A percentile compares a stretch with the other conserved stretches of the same genome.
Evolutionary conservation across 2,888 invertebrate genomes (phyloP).

Genomic region (Drosophila meridionalis): DNA sequence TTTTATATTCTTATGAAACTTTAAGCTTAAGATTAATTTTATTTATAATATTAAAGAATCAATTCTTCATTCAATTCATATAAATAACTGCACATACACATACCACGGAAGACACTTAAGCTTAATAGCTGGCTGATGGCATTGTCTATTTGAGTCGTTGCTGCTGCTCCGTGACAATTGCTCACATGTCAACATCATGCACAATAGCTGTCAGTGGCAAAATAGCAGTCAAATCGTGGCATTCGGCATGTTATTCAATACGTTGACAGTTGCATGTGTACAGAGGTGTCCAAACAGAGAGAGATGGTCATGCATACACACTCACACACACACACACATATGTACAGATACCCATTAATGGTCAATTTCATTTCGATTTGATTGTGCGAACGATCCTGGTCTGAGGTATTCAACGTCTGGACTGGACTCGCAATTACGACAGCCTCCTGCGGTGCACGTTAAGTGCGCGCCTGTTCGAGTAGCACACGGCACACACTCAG

Average conservation of each 20-base stretch:
- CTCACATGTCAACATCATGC: constrained; percentile 56
- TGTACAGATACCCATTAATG: constrained; percentile 70
- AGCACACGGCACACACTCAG: constrained; percentile 3
- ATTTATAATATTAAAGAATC: not conserved
- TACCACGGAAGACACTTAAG: not conserved
- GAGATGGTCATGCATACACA: constrained; percentile 7
- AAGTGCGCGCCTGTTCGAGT: constrained; percentile 56
- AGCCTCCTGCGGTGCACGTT: constrained; percentile 73
- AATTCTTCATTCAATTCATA: too few relatives aligned
- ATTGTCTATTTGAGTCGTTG: constrained; percentile 8
- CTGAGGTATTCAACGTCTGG: constrained; percentile 48
- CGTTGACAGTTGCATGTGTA: constrained; percentile 24
- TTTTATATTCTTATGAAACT: not conserved
- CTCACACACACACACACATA: constrained; percentile 16
- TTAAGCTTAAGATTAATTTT: not conserved
- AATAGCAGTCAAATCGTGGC: constrained; percentile 20
- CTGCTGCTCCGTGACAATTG: constrained; percentile 24
- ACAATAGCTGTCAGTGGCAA: constrained; percentile 58
- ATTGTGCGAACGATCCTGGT: constrained; percentile 49
- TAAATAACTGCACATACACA: not conserved
- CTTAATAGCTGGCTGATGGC: not conserved
- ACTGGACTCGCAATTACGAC: constrained; percentile 72
- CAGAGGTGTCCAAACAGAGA: constrained; percentile 7
- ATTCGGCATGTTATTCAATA: constrained; percentile 50
- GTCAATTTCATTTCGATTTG: constrained; percentile 81